Conservation (phyloP, 2,797 vertebrate species). For the Argyrosomus regius region DNA sequence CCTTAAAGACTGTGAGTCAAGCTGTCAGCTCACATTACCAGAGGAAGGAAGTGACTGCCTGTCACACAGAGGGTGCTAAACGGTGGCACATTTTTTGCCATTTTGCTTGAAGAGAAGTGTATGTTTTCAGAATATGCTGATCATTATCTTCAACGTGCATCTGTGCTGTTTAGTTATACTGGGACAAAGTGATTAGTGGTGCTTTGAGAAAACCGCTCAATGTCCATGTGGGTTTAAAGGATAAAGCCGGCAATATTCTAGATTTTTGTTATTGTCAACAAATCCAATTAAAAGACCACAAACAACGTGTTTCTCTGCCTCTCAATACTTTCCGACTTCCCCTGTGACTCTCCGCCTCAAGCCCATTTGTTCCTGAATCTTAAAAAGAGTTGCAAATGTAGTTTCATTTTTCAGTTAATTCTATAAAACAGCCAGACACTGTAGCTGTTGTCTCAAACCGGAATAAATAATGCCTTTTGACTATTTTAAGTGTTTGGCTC, state of each 20-base stretch:
- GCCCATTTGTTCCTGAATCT: not conserved
- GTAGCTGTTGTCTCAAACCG: not conserved
- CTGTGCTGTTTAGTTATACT: slow-evolving; percentile 5
- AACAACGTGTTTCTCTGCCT: not conserved
- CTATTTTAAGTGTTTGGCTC: slow-evolving; percentile 9
- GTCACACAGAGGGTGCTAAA: not conserved
- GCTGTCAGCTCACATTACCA: slow-evolving; percentile 36
- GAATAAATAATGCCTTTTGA: slow-evolving; percentile 1
- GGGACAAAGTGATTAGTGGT: not conserved
- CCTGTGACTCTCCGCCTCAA: not conserved
- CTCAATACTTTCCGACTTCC: not conserved
- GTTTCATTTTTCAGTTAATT: not conserved
- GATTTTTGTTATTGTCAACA: not conserved
- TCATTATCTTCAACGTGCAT: slow-evolving; percentile 15
- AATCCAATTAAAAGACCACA: slow-evolving; percentile 1
- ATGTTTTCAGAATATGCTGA: slow-evolving; percentile 33
- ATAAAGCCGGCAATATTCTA: not conserved
- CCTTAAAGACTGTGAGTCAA: not conserved
- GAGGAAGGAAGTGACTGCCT: slow-evolving; percentile 62
- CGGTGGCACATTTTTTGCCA: not conserved
- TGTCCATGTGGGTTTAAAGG: not conserved
- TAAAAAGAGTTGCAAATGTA: not conserved
- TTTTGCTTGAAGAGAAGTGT: slow-evolving; percentile 4
- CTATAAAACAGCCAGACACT: not conserved
- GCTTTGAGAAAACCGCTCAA: not conserved